A percentile compares a stretch with the other conserved stretches of the same genome.
Conservation (phyloP, 1,140 invertebrate species). For the Cardiocondyla obscurior region DNA sequence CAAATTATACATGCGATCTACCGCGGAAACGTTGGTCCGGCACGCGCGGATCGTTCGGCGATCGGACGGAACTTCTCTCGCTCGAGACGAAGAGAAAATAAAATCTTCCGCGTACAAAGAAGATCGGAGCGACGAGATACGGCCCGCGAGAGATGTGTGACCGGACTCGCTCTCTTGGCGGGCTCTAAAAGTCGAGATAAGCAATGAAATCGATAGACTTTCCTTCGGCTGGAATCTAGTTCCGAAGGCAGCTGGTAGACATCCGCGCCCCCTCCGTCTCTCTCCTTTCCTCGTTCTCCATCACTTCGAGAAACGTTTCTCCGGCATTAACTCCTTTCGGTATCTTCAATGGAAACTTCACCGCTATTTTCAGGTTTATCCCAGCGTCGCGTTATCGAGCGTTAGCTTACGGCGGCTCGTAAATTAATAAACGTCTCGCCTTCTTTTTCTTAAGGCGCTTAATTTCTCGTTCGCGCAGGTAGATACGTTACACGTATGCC, state of each 20-base stretch:
- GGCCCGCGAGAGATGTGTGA: constrained; percentile 37
- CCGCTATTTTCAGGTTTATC: constrained; percentile 3
- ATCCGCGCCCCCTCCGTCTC: no score
- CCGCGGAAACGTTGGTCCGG: background rate
- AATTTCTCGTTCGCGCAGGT: background rate
- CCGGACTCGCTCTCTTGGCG: constrained; percentile 24
- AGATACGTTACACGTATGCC: background rate
- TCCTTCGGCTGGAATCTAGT: constrained; percentile 38
- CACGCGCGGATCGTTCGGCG: background rate
- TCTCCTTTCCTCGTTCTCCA: no score
- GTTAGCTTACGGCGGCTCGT: background rate
- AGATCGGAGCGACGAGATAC: constrained; percentile 34
- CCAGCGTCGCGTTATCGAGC: background rate
- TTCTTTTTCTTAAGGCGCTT: background rate
- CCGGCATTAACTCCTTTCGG: background rate
- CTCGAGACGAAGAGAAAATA: constrained; percentile 17
- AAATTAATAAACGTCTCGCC: background rate
- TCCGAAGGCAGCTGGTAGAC: constrained; percentile 16
- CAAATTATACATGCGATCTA: constrained; percentile 30
- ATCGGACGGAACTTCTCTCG: constrained; percentile 26
- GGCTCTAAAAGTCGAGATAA: constrained; percentile 50
- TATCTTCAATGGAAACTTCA: constrained; percentile 26
- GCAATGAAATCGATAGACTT: constrained; percentile 51
- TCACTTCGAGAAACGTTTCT: constrained; percentile 38
- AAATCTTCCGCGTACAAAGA: constrained; percentile 17